phyloP scores from a whole-genome alignment of 2,113 vertebrate species.

The Psophia crepitans region DNA sequence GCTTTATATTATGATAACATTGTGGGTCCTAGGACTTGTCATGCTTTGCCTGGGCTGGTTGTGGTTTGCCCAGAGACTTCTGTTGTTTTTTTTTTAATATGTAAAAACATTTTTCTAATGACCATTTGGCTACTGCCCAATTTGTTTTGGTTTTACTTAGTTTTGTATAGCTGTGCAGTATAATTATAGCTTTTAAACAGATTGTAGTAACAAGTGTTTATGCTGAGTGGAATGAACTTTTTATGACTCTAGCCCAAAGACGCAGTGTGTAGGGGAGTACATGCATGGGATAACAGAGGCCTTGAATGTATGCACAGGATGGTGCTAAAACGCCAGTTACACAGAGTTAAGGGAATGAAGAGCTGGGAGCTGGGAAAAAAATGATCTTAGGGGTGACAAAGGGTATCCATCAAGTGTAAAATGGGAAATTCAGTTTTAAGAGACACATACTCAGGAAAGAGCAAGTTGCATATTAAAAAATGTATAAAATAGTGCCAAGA shows the following conservation, averaged over 20 bases:
- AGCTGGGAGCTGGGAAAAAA: not conserved
- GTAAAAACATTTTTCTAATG: not conserved
- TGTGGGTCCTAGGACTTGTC: not conserved
- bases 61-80: not conserved
- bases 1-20: not conserved
- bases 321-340: not conserved
- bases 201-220: not conserved
- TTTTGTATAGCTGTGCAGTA: not conserved
- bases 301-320: not conserved
- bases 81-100: not conserved
- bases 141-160: not conserved
- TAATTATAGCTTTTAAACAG: not conserved
- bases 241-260: not conserved
- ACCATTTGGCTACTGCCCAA: not conserved
- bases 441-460: not conserved
- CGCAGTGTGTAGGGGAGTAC: not conserved
- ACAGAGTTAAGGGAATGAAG: not conserved
- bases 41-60: not conserved
- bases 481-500: not conserved
- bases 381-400: not conserved
- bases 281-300: not conserved
- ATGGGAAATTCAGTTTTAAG: not conserved
- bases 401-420: not conserved
- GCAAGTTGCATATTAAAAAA: not conserved
- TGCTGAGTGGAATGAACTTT: not conserved